Percentiles rank a stretch among this genome's conserved stretches.
Conservation (phyloP, 2,888 invertebrate genomes). For the Euzophera pinguis region DNA sequence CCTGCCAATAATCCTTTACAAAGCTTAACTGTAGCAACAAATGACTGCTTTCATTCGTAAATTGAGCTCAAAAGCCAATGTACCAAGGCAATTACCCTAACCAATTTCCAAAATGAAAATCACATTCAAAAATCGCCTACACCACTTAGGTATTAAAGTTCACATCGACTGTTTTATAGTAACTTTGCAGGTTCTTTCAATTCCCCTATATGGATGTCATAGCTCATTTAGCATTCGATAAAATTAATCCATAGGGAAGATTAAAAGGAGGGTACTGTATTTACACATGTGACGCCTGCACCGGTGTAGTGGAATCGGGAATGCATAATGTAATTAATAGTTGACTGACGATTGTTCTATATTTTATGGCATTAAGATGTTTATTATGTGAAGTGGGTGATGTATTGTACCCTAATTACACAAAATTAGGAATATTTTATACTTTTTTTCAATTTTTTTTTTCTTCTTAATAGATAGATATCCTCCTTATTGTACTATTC, state of each 20-base stretch:
- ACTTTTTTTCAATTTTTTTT: too few relatives aligned
- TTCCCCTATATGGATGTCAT: slow-evolving; percentile 61
- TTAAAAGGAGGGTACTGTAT: slow-evolving; percentile 53
- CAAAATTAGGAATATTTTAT: too few relatives aligned
- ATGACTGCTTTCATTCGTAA: slow-evolving; percentile 65
- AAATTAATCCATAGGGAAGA: slow-evolving; percentile 71
- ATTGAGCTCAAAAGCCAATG: slow-evolving; percentile 73
- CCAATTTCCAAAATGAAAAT: slow-evolving; percentile 22
- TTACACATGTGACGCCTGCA: slow-evolving; percentile 59
- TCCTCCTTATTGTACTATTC: too few relatives aligned
- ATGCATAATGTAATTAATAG: slow-evolving; percentile 65
- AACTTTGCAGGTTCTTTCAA: slow-evolving; percentile 39
- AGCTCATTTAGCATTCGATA: slow-evolving; percentile 77
- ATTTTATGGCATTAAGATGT: slow-evolving; percentile 33
- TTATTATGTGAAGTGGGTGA: slow-evolving; percentile 29
- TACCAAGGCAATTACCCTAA: slow-evolving; percentile 41
- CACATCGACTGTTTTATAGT: slow-evolving; percentile 22
- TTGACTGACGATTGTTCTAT: slow-evolving; percentile 39
- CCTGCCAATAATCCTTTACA: slow-evolving; percentile 39
- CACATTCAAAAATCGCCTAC: slow-evolving; percentile 35
- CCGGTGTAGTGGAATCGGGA: slow-evolving; percentile 28
- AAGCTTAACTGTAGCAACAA: slow-evolving; percentile 57
- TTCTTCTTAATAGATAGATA: too few relatives aligned
- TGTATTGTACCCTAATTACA: background rate
- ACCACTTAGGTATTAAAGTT: slow-evolving; percentile 26